phyloP scores from a whole-genome alignment of 1,140 invertebrate genomes.

The Geopemphigus sp. region DNA sequence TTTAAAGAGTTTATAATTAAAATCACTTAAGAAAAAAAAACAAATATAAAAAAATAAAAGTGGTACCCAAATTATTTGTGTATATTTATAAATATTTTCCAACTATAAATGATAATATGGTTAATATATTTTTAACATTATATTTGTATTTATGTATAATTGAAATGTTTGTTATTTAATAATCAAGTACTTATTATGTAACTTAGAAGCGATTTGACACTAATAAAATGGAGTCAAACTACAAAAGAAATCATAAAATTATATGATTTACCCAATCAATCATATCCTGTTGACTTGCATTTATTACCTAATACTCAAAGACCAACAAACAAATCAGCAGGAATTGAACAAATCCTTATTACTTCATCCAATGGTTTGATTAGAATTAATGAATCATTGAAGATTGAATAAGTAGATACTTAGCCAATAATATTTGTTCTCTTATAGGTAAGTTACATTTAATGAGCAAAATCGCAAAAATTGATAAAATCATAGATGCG shows the following conservation, averaged over 20 bases:
- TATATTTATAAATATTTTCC: too few relatives aligned
- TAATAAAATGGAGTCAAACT: constrained; percentile 84
- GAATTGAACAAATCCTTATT: constrained; percentile 80
- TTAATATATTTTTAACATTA: background rate
- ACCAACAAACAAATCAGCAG: constrained; percentile 65
- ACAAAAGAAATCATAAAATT: constrained; percentile 74
- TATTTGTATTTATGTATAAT: background rate
- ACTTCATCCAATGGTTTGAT: constrained; percentile 83
- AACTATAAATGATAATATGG: too few relatives aligned
- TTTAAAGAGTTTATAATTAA: too few relatives aligned
- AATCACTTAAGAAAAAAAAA: too few relatives aligned
- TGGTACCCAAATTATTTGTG: too few relatives aligned
- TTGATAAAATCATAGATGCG: constrained; percentile 89
- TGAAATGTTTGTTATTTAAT: background rate
- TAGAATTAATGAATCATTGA: constrained; percentile 53
- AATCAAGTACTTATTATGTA: constrained; percentile 17
- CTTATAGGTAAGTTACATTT: constrained; percentile 79
- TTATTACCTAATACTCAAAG: constrained; percentile 67
- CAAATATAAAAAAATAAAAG: too few relatives aligned
- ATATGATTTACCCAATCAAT: constrained; percentile 74
- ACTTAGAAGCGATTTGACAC: constrained; percentile 83
- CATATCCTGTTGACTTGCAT: constrained; percentile 86
- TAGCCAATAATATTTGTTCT: background rate
- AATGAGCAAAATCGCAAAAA: constrained; percentile 80
- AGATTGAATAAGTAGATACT: background rate